Evolutionary conservation across 2,113 vertebrate species (phyloP).

Genomic region (Poeciliopsis occidentalis): DNA sequence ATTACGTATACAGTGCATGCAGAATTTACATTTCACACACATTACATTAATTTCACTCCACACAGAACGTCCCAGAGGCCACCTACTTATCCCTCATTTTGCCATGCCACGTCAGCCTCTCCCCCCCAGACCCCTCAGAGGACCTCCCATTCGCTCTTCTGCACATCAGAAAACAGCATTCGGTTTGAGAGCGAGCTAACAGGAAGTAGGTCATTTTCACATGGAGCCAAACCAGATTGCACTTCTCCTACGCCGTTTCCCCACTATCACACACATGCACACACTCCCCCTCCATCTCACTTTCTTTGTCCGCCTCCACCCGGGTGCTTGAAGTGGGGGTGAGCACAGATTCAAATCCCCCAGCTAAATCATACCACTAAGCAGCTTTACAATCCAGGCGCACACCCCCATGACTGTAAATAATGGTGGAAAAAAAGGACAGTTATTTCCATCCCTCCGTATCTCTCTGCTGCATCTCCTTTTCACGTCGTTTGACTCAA

Average conservation of each 20-base stretch:
- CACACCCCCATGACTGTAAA: slow-evolving; percentile 44
- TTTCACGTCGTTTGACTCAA: slow-evolving; percentile 21
- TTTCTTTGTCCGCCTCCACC: slow-evolving; percentile 61
- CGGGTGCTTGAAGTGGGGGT: slow-evolving; percentile 66
- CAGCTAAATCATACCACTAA: slow-evolving; percentile 73
- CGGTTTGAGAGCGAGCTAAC: slow-evolving; percentile 68
- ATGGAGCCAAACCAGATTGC: slow-evolving; percentile 69
- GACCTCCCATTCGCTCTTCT: slow-evolving; percentile 32
- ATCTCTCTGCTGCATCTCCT: slow-evolving; percentile 35
- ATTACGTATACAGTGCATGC: slow-evolving; percentile 22
- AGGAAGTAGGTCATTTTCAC: slow-evolving; percentile 82
- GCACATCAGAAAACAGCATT: slow-evolving; percentile 66
- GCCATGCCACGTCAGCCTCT: slow-evolving; percentile 35
- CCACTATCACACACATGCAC: slow-evolving; percentile 36
- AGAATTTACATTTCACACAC: slow-evolving; percentile 34
- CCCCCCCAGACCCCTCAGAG: slow-evolving; percentile 28
- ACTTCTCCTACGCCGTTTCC: slow-evolving; percentile 55
- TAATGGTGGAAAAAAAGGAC: slow-evolving; percentile 50
- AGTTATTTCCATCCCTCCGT: slow-evolving; percentile 47
- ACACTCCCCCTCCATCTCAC: slow-evolving; percentile 49
- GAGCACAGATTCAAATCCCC: slow-evolving; percentile 70
- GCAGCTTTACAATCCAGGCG: slow-evolving; percentile 73
- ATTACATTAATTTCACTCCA: slow-evolving; percentile 33
- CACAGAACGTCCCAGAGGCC: slow-evolving; percentile 31
- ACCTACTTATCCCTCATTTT: slow-evolving; percentile 64